phyloP scores from a whole-genome alignment of 2,888 invertebrate species.

The Sphinx pinastri region DNA sequence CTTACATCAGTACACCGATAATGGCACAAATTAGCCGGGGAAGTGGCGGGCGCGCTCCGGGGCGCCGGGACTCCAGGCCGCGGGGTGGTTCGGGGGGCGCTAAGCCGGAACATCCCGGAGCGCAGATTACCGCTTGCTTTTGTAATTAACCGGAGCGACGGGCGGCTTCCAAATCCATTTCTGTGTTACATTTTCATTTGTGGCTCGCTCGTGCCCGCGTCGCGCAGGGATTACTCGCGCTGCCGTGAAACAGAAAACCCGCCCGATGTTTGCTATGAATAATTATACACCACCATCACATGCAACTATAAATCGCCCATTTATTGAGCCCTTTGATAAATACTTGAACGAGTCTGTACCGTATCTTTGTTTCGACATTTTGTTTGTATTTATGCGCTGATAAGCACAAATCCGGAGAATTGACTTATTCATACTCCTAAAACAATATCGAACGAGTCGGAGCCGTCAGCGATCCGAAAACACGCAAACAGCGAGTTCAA shows the following conservation, averaged over 20 bases:
- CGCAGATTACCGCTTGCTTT: slow-evolving; percentile 85
- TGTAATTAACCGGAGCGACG: slow-evolving; percentile 84
- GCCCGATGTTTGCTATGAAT: slow-evolving; percentile 61
- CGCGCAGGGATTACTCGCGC: slow-evolving; percentile 70
- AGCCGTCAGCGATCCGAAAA: slow-evolving; percentile 83
- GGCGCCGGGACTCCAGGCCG: slow-evolving; percentile 50
- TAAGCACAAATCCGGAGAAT: slow-evolving; percentile 68
- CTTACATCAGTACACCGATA: slow-evolving; percentile 85
- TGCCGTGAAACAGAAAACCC: slow-evolving; percentile 64
- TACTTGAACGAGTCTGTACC: slow-evolving; percentile 54
- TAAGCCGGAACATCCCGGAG: slow-evolving; percentile 84
- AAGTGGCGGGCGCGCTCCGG: slow-evolving; percentile 75
- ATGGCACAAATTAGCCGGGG: slow-evolving; percentile 84
- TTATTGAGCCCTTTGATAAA: slow-evolving; percentile 45
- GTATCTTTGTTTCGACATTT: slow-evolving; percentile 62
- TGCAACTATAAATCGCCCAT: slow-evolving; percentile 46
- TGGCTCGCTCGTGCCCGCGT: slow-evolving; percentile 71
- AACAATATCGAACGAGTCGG: slow-evolving; percentile 75
- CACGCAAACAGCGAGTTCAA: slow-evolving; percentile 82
- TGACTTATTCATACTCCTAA: slow-evolving; percentile 79
- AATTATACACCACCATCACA: slow-evolving; percentile 45
- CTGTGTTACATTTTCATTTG: slow-evolving; percentile 85
- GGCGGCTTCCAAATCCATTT: slow-evolving; percentile 84
- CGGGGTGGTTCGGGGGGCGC: slow-evolving; percentile 65
- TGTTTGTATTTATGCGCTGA: slow-evolving; percentile 65